These are phyloP conservation scores for Cichladusa arquata DNA, from an alignment of 2,113 vertebrate genomes.

Conservation along the genomic window DNA sequence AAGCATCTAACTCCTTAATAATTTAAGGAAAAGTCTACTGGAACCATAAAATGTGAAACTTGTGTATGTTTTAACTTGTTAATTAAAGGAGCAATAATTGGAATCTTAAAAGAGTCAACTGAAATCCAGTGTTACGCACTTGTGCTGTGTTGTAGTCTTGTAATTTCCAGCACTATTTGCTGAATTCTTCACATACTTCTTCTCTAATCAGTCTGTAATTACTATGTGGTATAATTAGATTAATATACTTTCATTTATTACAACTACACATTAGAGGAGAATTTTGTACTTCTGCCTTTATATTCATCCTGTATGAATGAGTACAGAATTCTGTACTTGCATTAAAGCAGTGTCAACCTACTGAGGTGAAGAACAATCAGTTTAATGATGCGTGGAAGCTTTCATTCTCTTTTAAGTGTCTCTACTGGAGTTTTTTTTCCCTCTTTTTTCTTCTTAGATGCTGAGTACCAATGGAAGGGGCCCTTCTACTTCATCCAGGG, in stretches of 20 bases:
- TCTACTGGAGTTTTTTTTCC: not conserved
- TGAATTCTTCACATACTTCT: not conserved
- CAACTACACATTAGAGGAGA: slow-evolving; percentile 19
- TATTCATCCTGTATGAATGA: not conserved
- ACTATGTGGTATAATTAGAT: slow-evolving; percentile 41
- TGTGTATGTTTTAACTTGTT: slow-evolving; percentile 42
- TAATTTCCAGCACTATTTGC: slow-evolving; percentile 23
- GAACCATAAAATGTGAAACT: not conserved
- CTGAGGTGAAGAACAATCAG: not conserved
- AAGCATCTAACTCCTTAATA: slow-evolving; percentile 25
- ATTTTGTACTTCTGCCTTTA: slow-evolving; percentile 31
- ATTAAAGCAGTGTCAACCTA: not conserved
- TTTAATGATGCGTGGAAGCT: not conserved
- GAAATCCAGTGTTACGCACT: not conserved
- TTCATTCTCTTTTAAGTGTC: not conserved
- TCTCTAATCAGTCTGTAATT: slow-evolving; percentile 46
- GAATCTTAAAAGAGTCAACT: not conserved
- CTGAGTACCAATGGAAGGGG: slow-evolving; percentile 84
- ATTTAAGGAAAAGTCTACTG: slow-evolving; percentile 41
- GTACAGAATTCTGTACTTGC: not conserved
- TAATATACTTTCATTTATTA: slow-evolving; percentile 52
- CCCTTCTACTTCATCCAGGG: slow-evolving; percentile 94
- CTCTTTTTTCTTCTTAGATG: slow-evolving; percentile 66
- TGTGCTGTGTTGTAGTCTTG: not conserved
- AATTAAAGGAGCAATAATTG: slow-evolving; percentile 48